Conservation (phyloP, 2,113 vertebrate species). For the Myotis davidii region DNA sequence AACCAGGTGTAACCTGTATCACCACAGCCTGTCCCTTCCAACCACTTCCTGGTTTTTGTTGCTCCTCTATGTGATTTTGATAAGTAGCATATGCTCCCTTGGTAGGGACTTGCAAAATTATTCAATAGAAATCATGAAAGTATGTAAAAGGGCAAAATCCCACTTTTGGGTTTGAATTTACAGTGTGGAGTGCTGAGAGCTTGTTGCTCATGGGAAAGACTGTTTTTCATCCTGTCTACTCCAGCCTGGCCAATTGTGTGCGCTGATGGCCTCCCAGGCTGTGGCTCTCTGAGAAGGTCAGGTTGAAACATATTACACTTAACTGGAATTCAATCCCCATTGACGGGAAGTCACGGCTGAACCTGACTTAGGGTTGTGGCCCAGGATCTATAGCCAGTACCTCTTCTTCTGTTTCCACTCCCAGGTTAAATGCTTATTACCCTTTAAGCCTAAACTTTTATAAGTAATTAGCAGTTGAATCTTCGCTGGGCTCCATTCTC, state of each 20-base stretch:
- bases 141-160: neutral
- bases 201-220: constrained; percentile 37
- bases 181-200: constrained; percentile 21
- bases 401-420: constrained; percentile 46
- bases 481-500: constrained; percentile 62
- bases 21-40: constrained; percentile 35
- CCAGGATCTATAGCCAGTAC: neutral
- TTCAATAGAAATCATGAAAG: constrained; percentile 51
- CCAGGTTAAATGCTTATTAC: constrained; percentile 66
- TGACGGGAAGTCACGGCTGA: constrained; percentile 14
- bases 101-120: constrained; percentile 48
- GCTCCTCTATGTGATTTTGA: constrained; percentile 70
- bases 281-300: neutral
- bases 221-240: constrained; percentile 38
- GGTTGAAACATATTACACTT: constrained; percentile 28
- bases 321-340: neutral
- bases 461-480: constrained; percentile 76
- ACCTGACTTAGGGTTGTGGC: neutral
- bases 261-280: neutral
- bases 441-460: constrained; percentile 71
- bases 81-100: constrained; percentile 73
- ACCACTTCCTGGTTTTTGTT: constrained; percentile 64
- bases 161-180: constrained; percentile 53
- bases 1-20: constrained; percentile 62
- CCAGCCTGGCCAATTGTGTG: neutral